A percentile compares a stretch with the other conserved stretches of the same genome.
Evolutionary conservation across 2,888 invertebrate species (phyloP).

Genomic region (Erebia palarica): DNA sequence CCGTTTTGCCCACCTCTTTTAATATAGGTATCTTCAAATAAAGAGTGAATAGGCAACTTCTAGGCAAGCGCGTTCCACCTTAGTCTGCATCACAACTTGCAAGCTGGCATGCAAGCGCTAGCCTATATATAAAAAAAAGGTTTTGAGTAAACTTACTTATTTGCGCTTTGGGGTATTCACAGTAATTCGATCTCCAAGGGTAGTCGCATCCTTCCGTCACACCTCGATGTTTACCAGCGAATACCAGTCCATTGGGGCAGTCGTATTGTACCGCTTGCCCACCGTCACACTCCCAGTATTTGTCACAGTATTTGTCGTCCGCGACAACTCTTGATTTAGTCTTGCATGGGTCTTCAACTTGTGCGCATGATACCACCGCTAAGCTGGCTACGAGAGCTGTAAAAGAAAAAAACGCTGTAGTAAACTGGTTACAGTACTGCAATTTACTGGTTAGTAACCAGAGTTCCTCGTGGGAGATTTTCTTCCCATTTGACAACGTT

Average conservation of each 20-base stretch:
- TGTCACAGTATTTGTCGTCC: conserved; percentile 90
- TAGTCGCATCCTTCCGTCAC: conserved; percentile 95
- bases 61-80: too few relatives aligned
- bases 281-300: conserved; percentile 93
- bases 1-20: too few relatives aligned
- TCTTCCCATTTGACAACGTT: too few relatives aligned
- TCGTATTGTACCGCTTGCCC: conserved; percentile 92
- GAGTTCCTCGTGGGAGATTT: too few relatives aligned
- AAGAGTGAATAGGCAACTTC: too few relatives aligned
- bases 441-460: too few relatives aligned
- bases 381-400: conserved; percentile 57
- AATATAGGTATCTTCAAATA: too few relatives aligned
- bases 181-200: conserved; percentile 94
- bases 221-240: conserved; percentile 93
- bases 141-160: conserved; percentile 81
- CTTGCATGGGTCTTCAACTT: conserved; percentile 91
- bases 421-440: too few relatives aligned
- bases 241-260: conserved; percentile 95
- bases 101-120: too few relatives aligned
- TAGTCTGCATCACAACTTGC: too few relatives aligned
- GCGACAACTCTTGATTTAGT: conserved; percentile 88
- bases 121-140: neutral
- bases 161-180: conserved; percentile 84
- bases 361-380: conserved; percentile 57
- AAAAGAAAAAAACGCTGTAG: neutral